Percentiles rank a stretch among this genome's conserved stretches.
Evolutionary conservation across 2,113 vertebrate genomes (phyloP).

Genomic region (Gavialis gangeticus): DNA sequence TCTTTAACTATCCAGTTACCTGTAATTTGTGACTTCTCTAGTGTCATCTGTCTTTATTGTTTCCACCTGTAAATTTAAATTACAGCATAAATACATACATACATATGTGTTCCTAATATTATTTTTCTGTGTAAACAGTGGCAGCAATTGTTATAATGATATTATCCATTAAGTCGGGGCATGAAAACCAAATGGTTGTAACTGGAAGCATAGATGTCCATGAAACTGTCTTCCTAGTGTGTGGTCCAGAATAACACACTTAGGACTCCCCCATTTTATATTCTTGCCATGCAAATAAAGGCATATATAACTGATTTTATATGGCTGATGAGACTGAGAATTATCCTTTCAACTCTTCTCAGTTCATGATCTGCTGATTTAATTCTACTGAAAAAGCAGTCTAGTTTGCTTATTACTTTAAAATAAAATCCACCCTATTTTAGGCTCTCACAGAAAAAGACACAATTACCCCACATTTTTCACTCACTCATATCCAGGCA

Average conservation of each 20-base stretch:
- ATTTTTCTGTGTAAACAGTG: no score
- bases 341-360: neutral
- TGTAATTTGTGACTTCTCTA: fast-evolving
- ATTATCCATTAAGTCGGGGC: neutral
- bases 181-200: neutral
- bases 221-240: neutral
- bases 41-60: neutral
- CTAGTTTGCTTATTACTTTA: neutral
- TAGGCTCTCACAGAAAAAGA: no score
- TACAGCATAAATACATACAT: neutral
- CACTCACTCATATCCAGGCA: no score
- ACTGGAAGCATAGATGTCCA: neutral
- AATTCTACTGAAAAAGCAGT: neutral
- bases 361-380: neutral
- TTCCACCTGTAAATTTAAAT: neutral
- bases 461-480: no score
- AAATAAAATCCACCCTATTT: neutral
- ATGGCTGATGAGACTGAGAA: neutral
- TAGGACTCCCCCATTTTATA: neutral
- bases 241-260: neutral
- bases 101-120: no score
- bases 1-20: fast-evolving
- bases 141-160: no score
- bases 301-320: neutral
- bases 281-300: neutral